These are phyloP conservation scores for Tachina fera DNA, from an alignment of 2,888 invertebrate genomes.

Conservation along the genomic window DNA sequence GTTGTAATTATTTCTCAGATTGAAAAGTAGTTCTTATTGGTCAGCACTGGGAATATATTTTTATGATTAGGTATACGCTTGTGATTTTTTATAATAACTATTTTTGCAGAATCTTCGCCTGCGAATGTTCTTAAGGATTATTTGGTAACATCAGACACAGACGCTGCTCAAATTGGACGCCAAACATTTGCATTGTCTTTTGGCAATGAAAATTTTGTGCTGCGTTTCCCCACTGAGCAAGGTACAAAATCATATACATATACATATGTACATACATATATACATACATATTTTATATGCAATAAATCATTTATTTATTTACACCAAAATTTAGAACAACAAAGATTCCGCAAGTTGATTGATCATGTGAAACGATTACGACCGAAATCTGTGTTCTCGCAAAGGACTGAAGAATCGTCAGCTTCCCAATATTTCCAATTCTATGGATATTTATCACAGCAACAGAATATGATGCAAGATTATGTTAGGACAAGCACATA, in stretches of 20 bases:
- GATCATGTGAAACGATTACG: constrained; percentile 82
- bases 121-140: constrained; percentile 79
- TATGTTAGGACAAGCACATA: constrained; percentile 99
- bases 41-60: too few relatives aligned
- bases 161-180: constrained; percentile 80
- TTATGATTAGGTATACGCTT: too few relatives aligned
- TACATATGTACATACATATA: too few relatives aligned
- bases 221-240: constrained; percentile 80
- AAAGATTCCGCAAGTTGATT: constrained; percentile 81
- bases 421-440: constrained; percentile 99
- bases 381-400: constrained; percentile 93
- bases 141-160: constrained; percentile 80
- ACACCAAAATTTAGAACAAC: constrained; percentile 79
- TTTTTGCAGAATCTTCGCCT: constrained; percentile 57
- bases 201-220: constrained; percentile 81
- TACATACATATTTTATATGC: not conserved
- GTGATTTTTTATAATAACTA: not conserved
- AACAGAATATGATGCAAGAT: constrained; percentile 99
- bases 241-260: constrained; percentile 72
- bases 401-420: constrained; percentile 98
- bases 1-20: too few relatives aligned
- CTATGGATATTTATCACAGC: constrained; percentile 99
- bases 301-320: too few relatives aligned
- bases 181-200: constrained; percentile 80
- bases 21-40: too few relatives aligned